Conservation (phyloP, 2,797 vertebrate genomes). For the Acrocephalus scirpaceus region DNA sequence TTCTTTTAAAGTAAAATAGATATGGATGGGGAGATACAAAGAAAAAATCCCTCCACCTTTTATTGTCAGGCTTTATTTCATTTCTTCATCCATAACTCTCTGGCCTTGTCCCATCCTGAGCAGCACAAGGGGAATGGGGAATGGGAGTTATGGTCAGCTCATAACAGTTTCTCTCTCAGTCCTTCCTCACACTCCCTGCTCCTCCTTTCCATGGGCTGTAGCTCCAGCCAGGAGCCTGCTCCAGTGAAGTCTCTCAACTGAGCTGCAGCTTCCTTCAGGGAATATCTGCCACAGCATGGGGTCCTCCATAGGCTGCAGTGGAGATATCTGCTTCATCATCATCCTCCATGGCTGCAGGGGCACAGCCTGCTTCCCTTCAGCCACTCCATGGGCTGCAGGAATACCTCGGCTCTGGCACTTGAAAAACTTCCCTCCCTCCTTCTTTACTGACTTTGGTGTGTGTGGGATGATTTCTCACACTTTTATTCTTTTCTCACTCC, state of each 20-base stretch:
- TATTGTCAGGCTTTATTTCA: neutral
- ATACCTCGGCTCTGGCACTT: neutral
- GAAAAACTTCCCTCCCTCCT: neutral
- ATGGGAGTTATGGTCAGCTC: neutral
- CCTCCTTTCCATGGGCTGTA: neutral
- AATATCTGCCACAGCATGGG: neutral
- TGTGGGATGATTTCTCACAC: neutral
- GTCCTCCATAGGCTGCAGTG: neutral
- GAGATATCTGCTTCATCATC: too few species aligned
- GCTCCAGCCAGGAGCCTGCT: neutral
- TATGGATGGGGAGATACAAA: neutral
- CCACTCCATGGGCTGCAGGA: neutral
- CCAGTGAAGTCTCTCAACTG: too few species aligned
- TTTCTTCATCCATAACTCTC: neutral
- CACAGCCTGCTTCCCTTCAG: neutral
- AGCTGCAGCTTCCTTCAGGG: neutral
- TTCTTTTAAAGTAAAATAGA: neutral
- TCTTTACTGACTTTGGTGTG: neutral
- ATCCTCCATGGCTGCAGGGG: fast-evolving
- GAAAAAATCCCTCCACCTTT: neutral
- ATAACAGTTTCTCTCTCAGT: neutral
- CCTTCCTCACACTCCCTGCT: neutral
- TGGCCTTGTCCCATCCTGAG: neutral
- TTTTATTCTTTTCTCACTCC: neutral
- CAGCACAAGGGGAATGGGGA: neutral